Base-by-base conservation (phyloP, 2,888 invertebrate genomes). In the Polymixis flavicincta region DNA sequence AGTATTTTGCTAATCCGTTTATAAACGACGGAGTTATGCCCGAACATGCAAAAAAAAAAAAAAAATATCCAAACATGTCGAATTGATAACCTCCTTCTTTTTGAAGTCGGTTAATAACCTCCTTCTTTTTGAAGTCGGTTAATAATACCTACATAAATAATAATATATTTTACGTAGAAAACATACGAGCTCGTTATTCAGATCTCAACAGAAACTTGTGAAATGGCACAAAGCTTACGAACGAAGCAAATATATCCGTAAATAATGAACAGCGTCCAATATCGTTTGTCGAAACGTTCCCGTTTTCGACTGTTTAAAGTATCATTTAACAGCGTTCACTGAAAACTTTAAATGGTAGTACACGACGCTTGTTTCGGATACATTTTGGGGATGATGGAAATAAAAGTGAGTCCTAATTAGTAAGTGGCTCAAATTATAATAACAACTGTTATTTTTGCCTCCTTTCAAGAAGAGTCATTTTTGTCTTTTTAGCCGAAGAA, bases 251-350 rank as follows among this genome's bases (percentile, higher is more conserved):
- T 84, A 69, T 76, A 82, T 84, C 84, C 76, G 76, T 67, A 84
- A 84, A 84, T 82, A 82, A 82, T 82, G 82, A 82, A 70, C 81
- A 59, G 55, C 52, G 59, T 80, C 59, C 68, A 76, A 72, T 81
- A 81, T 63, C 61, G 72, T 82, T 81, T 59, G 81, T 48, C 28
- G 69, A 70, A 82, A 81, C 32, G 66, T 81, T 72, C 55, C 14
- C 54, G 66, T 72, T 71, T 55, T 70, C 63, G 74, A 55, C 81
- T 70, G 63, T 84, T 83, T 73, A 80, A 84, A 84, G 82, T 76
- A 76, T 76, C 59, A 84, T 80, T 73, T 79, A 73, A 75, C 81
- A 67, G 25, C 32, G 48, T 61, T 80, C n/a, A 61, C 54, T 32
- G 81, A 66, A 60, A 83, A 78, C 55, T 82, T 83, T n/a, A 83